phyloP scores from a whole-genome alignment of 2,888 invertebrate genomes.

The Papilio elwesi region DNA sequence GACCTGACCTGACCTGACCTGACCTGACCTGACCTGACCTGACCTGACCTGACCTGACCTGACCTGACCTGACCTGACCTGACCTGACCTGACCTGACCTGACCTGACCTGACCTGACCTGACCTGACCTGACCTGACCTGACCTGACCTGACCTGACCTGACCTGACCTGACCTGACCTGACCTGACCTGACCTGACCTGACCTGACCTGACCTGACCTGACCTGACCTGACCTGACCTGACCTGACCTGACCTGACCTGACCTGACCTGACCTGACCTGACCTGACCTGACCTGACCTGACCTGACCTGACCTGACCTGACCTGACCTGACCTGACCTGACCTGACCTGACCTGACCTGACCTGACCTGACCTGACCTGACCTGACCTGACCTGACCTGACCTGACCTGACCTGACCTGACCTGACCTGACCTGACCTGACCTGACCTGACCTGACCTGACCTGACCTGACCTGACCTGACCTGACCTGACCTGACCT shows the following conservation, averaged over 20 bases:
- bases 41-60: constrained; percentile 34
- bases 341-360: constrained; percentile 23
- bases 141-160: constrained; percentile 22
- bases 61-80: constrained; percentile 39
- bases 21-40: constrained; percentile 10
- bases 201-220: constrained; percentile 13
- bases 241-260: constrained; percentile 6
- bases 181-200: constrained; percentile 13
- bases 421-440: constrained; percentile 25
- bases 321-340: constrained; percentile 26
- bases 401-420: constrained; percentile 26
- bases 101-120: constrained; percentile 38
- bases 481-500: constrained; percentile 25
- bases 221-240: constrained; percentile 13
- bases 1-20: constrained; percentile 13
- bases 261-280: neutral
- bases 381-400: constrained; percentile 25
- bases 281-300: neutral
- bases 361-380: constrained; percentile 25
- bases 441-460: constrained; percentile 26
- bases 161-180: constrained; percentile 13
- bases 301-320: constrained; percentile 23
- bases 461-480: constrained; percentile 26
- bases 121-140: constrained; percentile 13
- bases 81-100: constrained; percentile 42